These are phyloP conservation scores for Psophia crepitans DNA, from an alignment of 2,113 vertebrate genomes.

Conservation along the genomic window DNA sequence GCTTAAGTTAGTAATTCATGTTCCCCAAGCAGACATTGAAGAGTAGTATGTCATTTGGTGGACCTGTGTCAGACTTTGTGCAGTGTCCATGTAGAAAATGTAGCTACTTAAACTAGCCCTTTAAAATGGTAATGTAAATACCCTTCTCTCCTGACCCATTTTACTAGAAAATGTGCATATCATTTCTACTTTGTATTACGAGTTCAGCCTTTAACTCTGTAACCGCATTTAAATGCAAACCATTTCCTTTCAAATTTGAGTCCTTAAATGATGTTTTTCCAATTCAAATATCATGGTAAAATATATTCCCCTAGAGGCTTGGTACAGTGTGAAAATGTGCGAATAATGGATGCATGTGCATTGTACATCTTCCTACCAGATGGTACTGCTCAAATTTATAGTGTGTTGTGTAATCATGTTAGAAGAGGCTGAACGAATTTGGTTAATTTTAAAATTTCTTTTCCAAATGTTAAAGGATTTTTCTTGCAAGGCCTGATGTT, in stretches of 20 bases:
- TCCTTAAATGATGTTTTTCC: slow-evolving; percentile 37
- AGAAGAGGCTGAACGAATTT: not conserved
- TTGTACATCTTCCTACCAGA: slow-evolving; percentile 41
- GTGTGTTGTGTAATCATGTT: slow-evolving; percentile 37
- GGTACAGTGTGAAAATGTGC: slow-evolving; percentile 22
- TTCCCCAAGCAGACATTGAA: not conserved
- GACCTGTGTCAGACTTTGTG: not conserved
- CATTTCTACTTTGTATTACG: not conserved
- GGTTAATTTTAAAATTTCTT: slow-evolving; percentile 5
- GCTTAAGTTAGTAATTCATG: not conserved
- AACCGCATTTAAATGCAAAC: not conserved
- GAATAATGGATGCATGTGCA: slow-evolving; percentile 34
- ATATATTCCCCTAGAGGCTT: slow-evolving; percentile 24
- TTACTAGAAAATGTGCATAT: not conserved
- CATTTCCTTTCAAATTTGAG: not conserved
- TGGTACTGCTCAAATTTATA: slow-evolving; percentile 29
- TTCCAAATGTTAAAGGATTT: not conserved
- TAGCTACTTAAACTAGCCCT: not conserved
- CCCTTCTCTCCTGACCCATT: not conserved
- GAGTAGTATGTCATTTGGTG: not conserved
- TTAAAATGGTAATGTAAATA: not conserved
- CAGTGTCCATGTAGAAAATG: not conserved
- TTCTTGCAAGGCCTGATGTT: not conserved
- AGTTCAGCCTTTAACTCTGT: not conserved
- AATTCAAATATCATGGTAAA: slow-evolving; percentile 35